A percentile compares a stretch with the other conserved stretches of the same genome.
These are phyloP conservation scores for Marisa cornuarietis DNA, from an alignment of 1,140 invertebrate genomes.

Conservation along the genomic window DNA sequence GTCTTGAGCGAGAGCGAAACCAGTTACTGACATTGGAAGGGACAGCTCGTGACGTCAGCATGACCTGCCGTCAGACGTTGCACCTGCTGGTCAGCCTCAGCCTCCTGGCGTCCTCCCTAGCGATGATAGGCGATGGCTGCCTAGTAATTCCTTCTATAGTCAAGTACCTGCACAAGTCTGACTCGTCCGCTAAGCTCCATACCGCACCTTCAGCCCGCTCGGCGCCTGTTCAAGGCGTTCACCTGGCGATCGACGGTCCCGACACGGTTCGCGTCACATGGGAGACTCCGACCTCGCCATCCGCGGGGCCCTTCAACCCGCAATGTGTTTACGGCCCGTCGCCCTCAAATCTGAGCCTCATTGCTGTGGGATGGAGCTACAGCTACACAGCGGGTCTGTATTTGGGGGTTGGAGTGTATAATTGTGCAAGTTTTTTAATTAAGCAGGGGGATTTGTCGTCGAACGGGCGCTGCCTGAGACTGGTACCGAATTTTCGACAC, in stretches of 20 bases:
- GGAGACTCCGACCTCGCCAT: constrained; percentile 17
- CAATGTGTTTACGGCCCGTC: constrained; percentile 16
- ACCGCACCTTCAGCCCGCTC: neutral
- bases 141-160: neutral
- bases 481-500: too few species aligned
- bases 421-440: too few species aligned
- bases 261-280: constrained; percentile 25
- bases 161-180: neutral
- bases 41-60: neutral
- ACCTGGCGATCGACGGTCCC: constrained; percentile 21
- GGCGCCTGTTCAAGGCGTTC: constrained; percentile 31
- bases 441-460: neutral
- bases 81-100: neutral
- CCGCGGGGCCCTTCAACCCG: neutral
- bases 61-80: neutral
- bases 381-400: constrained; percentile 26
- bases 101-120: neutral
- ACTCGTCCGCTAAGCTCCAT: too few species aligned
- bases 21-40: too few species aligned
- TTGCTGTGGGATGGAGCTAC: constrained; percentile 20
- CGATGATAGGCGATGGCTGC: neutral
- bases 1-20: too few species aligned
- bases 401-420: neutral
- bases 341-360: neutral
- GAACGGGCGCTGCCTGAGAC: neutral